Evolutionary conservation across 2,113 vertebrate species (phyloP).

Genomic region (Pseudorhombus dupliciocellatus): DNA sequence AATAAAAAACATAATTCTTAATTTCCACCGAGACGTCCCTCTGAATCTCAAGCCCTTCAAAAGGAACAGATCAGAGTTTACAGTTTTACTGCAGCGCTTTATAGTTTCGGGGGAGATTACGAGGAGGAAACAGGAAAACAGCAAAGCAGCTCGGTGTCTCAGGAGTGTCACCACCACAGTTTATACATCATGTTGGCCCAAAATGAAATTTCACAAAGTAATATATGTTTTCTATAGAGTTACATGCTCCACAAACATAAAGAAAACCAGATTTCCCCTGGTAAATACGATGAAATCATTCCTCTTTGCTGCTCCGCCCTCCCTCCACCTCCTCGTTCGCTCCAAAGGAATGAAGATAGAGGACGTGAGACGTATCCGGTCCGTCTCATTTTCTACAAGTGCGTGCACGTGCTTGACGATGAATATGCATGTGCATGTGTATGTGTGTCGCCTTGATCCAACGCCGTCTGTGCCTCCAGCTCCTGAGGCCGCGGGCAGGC

Average conservation of each 20-base stretch:
- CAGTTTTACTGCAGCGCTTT: no score
- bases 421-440: neutral
- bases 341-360: slow-evolving; percentile 2
- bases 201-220: slow-evolving; percentile 8
- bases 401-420: neutral
- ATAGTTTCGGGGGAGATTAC: no score
- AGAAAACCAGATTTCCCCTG: slow-evolving; percentile 37
- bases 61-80: no score
- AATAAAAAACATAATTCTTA: no score
- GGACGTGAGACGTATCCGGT: neutral
- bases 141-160: neutral
- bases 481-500: slow-evolving; percentile 8
- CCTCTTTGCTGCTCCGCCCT: neutral
- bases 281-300: neutral
- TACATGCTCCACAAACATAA: neutral
- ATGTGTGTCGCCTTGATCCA: neutral
- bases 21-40: no score
- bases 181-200: neutral
- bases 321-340: no score
- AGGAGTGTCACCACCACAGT: neutral
- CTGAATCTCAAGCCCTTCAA: no score
- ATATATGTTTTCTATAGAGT: neutral
- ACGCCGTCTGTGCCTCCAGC: slow-evolving; percentile 8
- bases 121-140: no score
- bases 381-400: neutral